Conservation (phyloP, 92 coral and sea anemone species). For the Siderastrea siderea region DNA sequence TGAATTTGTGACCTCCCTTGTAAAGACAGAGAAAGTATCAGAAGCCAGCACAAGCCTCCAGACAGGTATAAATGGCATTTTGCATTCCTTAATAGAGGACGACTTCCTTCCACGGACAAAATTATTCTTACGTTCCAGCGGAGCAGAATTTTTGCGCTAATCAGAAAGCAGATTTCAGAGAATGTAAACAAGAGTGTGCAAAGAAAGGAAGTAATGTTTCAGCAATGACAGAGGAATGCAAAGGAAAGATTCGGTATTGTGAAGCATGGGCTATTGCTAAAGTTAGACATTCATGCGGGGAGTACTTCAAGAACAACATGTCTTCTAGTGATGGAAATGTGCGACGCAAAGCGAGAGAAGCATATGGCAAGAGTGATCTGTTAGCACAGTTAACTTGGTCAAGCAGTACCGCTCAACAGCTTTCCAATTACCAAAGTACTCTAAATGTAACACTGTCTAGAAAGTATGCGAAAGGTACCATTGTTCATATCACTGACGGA, state of each 20-base stretch:
- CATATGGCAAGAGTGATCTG: constrained; percentile 24
- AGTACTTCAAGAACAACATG: constrained; percentile 46
- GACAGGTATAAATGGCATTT: constrained; percentile 2
- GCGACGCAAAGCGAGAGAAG: constrained; percentile 14
- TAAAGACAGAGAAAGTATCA: constrained; percentile 9
- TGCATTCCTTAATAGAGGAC: background rate
- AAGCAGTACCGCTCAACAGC: constrained; percentile 23
- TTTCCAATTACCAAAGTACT: constrained; percentile 30
- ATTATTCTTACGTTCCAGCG: constrained; percentile 20
- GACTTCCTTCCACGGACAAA: constrained; percentile 13
- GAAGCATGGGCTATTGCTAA: constrained; percentile 58
- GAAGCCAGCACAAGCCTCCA: background rate
- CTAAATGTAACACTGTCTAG: constrained; percentile 24
- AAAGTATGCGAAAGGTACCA: constrained; percentile 51
- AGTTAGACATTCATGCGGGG: constrained; percentile 29
- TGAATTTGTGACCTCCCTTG: constrained; percentile 19
- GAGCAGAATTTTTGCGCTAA: constrained; percentile 30
- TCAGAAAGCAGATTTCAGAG: constrained; percentile 35
- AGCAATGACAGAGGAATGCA: constrained; percentile 43
- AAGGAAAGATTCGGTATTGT: constrained; percentile 56
- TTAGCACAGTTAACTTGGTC: constrained; percentile 33
- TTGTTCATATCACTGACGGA: constrained; percentile 43
- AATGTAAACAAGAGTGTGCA: constrained; percentile 34
- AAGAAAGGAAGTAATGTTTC: constrained; percentile 44
- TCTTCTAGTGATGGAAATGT: constrained; percentile 23